phyloP scores from a whole-genome alignment of 1,140 invertebrate genomes.

The Rhyacophila brunnea region DNA sequence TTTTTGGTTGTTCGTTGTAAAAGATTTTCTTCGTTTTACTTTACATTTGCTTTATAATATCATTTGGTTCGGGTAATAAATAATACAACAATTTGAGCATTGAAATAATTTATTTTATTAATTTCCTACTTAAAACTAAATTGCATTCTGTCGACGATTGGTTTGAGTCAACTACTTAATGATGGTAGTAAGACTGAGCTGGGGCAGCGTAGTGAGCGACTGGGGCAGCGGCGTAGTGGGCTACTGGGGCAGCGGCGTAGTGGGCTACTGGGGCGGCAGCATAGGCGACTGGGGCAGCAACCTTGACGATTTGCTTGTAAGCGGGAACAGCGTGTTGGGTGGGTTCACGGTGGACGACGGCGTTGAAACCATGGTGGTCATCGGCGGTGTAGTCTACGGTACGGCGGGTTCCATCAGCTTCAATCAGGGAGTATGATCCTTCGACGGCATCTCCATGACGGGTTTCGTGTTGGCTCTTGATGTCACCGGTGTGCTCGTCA shows the following conservation, averaged over 20 bases:
- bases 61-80: not conserved
- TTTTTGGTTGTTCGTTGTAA: too few relatives aligned
- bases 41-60: not conserved
- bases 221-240: slow-evolving; percentile 15
- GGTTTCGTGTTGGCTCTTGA: slow-evolving; percentile 56
- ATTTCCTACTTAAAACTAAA: slow-evolving; percentile 17
- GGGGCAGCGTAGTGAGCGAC: slow-evolving; percentile 16
- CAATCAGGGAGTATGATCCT: slow-evolving; percentile 59
- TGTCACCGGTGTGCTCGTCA: slow-evolving; percentile 58
- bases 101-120: slow-evolving; percentile 15
- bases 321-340: slow-evolving; percentile 45
- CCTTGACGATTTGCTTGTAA: slow-evolving; percentile 35
- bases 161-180: not conserved
- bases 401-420: slow-evolving; percentile 66
- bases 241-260: slow-evolving; percentile 37
- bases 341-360: slow-evolving; percentile 60
- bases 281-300: slow-evolving; percentile 27
- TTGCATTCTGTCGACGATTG: not conserved
- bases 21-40: too few relatives aligned
- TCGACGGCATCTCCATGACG: slow-evolving; percentile 53
- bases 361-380: slow-evolving; percentile 69
- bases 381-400: slow-evolving; percentile 74
- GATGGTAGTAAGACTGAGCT: slow-evolving; percentile 16
- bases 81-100: not conserved
- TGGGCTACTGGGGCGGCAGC: slow-evolving; percentile 32